Percentiles rank a stretch among this genome's conserved stretches.
These are phyloP conservation scores for Dascyllus trimaculatus DNA, from an alignment of 2,113 vertebrate species.

Conservation along the genomic window DNA sequence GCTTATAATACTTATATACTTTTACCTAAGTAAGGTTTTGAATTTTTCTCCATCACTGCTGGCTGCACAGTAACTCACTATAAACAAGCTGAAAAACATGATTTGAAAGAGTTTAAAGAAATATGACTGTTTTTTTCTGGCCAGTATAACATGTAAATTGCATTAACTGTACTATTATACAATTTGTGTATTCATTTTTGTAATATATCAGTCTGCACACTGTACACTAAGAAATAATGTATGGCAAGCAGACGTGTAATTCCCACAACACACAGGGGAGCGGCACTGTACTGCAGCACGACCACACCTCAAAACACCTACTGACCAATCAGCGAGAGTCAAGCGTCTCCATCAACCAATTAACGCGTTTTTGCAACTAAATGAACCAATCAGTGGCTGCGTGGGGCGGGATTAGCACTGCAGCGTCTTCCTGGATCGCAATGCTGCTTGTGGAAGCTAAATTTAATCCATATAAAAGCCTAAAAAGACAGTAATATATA, in stretches of 20 bases:
- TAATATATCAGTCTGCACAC: not conserved
- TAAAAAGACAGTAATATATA: not conserved
- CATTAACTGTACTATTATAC: not conserved
- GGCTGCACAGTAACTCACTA: too few species aligned
- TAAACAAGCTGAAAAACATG: too few species aligned
- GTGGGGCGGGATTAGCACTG: not conserved
- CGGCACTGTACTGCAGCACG: not conserved
- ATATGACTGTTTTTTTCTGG: not conserved
- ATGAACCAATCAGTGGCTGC: slow-evolving; percentile 15
- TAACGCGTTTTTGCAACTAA: accelerated
- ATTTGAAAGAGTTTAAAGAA: too few species aligned
- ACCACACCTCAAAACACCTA: not conserved
- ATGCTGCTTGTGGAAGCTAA: not conserved
- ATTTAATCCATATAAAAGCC: not conserved
- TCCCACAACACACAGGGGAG: slow-evolving; percentile 1
- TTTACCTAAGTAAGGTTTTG: too few species aligned
- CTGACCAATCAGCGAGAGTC: slow-evolving; percentile 22
- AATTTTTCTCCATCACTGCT: too few species aligned
- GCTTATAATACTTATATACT: too few species aligned
- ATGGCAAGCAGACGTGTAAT: too few species aligned
- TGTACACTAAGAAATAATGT: too few species aligned
- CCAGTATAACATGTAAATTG: not conserved
- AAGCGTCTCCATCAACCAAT: slow-evolving; percentile 33
- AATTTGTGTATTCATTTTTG: not conserved
- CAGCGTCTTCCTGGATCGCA: slow-evolving; percentile 19